phyloP scores from a whole-genome alignment of 2,888 invertebrate genomes.

The Orthosia incerta region DNA sequence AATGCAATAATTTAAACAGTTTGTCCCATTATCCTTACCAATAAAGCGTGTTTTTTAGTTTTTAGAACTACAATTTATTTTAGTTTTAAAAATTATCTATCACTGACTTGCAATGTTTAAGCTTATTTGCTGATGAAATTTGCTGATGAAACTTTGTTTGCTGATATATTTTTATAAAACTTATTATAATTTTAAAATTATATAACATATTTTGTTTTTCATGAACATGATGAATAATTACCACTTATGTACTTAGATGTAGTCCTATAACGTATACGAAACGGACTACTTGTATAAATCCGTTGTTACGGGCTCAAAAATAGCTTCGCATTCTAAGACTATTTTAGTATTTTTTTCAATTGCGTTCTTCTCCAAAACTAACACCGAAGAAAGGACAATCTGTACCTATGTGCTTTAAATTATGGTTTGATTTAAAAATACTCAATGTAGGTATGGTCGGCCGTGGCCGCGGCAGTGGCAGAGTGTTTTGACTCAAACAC shows the following conservation, averaged over 20 bases:
- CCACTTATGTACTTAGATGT: slow-evolving; percentile 17
- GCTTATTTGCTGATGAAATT: no score
- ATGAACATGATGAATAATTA: background rate
- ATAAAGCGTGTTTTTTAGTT: no score
- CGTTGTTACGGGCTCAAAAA: background rate
- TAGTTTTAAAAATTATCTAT: background rate
- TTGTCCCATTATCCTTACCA: no score
- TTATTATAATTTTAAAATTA: slow-evolving; percentile 1
- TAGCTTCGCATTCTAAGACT: background rate
- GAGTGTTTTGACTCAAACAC: no score
- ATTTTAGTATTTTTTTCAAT: no score
- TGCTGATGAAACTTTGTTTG: no score
- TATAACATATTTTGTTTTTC: slow-evolving; percentile 7
- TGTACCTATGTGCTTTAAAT: slow-evolving; percentile 15
- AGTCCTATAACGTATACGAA: slow-evolving; percentile 23
- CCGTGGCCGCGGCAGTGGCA: no score
- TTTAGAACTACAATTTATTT: no score
- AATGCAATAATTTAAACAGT: no score
- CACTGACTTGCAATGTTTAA: slow-evolving; percentile 4
- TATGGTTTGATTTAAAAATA: slow-evolving; percentile 3
- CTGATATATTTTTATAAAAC: slow-evolving; percentile 24
- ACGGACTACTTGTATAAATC: slow-evolving; percentile 1
- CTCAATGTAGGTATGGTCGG: no score
- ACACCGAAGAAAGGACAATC: background rate
- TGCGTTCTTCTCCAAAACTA: background rate